These are phyloP conservation scores for Orthonevra nobilis DNA, from an alignment of 2,888 invertebrate species.

Conservation along the genomic window DNA sequence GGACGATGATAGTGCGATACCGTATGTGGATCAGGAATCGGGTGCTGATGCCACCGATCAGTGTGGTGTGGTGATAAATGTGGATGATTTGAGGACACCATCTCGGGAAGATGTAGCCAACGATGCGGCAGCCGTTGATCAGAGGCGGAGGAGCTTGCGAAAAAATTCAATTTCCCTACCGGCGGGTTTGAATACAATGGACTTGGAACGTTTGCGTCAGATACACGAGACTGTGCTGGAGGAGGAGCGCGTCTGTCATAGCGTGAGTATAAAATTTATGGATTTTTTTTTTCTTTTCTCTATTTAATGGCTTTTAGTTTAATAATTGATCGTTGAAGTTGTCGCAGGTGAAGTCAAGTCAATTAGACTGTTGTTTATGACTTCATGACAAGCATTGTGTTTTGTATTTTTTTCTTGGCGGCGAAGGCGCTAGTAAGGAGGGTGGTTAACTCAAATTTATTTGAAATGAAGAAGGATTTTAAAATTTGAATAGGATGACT, in stretches of 20 bases:
- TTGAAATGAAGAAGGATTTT: no score
- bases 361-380: neutral
- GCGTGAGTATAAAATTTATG: slow-evolving; percentile 75
- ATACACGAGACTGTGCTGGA: slow-evolving; percentile 75
- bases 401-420: no score
- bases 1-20: slow-evolving; percentile 49
- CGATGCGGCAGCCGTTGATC: slow-evolving; percentile 5
- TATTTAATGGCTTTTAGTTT: neutral
- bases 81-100: no score
- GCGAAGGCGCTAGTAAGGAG: no score
- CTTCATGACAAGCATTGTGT: no score
- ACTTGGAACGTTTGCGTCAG: slow-evolving; percentile 82
- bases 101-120: no score
- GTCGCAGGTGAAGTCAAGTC: neutral
- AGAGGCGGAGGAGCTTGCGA: slow-evolving; percentile 79
- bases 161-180: slow-evolving; percentile 89
- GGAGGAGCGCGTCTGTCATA: slow-evolving; percentile 73
- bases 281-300: neutral
- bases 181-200: slow-evolving; percentile 84
- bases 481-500: no score
- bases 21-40: slow-evolving; percentile 55
- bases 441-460: no score
- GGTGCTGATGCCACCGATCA: neutral
- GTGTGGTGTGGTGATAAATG: slow-evolving; percentile 39
- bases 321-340: neutral